A percentile compares a stretch with the other conserved stretches of the same genome.
Conservation (phyloP, 1,140 invertebrate species). For the Bombus cullumanus region DNA sequence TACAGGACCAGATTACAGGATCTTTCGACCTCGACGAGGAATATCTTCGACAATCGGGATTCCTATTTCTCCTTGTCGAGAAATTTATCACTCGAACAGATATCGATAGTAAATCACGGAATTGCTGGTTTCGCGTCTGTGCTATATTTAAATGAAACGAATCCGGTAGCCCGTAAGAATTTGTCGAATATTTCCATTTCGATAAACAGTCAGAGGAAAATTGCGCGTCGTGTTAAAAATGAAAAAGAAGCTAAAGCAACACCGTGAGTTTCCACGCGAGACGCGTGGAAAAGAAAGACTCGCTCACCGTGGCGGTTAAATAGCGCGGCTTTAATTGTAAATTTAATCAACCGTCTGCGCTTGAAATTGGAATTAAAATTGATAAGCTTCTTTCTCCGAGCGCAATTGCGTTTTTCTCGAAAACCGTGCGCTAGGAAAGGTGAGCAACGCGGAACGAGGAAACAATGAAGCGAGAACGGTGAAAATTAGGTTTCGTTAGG, state of each 20-base stretch:
- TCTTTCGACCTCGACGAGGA: background rate
- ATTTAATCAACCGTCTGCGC: slow-evolving; percentile 14
- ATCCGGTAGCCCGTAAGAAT: background rate
- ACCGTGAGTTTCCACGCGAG: too few relatives aligned
- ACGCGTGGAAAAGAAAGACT: background rate
- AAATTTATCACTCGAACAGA: background rate
- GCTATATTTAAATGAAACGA: background rate
- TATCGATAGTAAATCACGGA: background rate
- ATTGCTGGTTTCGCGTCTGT: background rate
- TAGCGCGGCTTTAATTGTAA: slow-evolving; percentile 20
- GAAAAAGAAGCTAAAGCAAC: too few relatives aligned
- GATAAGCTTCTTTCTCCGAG: background rate
- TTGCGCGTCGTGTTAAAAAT: background rate
- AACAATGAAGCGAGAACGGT: background rate
- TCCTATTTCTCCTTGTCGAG: background rate
- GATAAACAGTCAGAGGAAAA: background rate
- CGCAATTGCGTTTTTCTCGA: background rate
- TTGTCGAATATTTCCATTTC: background rate
- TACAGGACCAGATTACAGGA: background rate
- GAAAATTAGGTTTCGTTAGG: background rate
- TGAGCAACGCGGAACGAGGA: too few relatives aligned
- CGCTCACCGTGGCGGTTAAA: background rate
- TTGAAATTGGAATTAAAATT: slow-evolving; percentile 25
- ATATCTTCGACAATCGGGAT: background rate
- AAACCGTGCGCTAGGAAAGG: too few relatives aligned